Base-by-base conservation (phyloP, 2,113 vertebrate genomes). In the Mus spicilegus region DNA sequence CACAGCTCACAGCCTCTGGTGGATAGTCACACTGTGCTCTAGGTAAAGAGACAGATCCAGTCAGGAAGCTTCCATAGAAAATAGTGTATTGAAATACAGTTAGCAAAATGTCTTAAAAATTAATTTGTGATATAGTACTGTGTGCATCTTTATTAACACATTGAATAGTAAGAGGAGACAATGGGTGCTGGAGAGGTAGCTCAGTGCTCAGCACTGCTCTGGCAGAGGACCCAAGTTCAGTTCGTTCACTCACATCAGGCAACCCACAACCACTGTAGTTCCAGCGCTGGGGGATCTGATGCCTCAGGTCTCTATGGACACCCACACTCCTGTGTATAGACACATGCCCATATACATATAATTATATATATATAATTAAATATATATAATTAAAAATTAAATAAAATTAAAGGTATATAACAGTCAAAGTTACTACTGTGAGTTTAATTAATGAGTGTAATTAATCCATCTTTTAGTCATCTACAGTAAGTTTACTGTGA, bases 101-200 rank as follows among this genome's bases (percentile, higher is more conserved):
- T 75, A 90, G 13, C 78, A 87, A 69, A 73, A 87, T 65, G 84
- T 56, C 76, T 87, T 72, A n/a, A 88, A 96, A 81, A 75, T 19
- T 81, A 80, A 81, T 51, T 24, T 80, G 51, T 86, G 33, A 46
- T 65, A 12, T 61, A 73, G 19, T 73, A 54, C 54, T 77, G 4
- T 49, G 1, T 80, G 8, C n/a, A 70, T 75, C 46, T 86, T 90
- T 92, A n/a, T 87, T 96, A 73, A 82, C 77, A 89, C 16, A 89
- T 67, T 75, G 67, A 76, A 75, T 84, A 90, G 51, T 70, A 36
- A 54, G 16, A 56, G 33, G 51, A 6, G 46, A 9, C 36, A 12
- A 12, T 19, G 36, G 49, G 9, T 56, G 33, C 33, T 6, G 17
- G 78, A 20, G 33, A 56, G 77, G 36, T 56, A 5, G 49, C 16